These are phyloP conservation scores for Apodemus sylvaticus DNA, from an alignment of 2,113 vertebrate genomes.

Conservation along the genomic window DNA sequence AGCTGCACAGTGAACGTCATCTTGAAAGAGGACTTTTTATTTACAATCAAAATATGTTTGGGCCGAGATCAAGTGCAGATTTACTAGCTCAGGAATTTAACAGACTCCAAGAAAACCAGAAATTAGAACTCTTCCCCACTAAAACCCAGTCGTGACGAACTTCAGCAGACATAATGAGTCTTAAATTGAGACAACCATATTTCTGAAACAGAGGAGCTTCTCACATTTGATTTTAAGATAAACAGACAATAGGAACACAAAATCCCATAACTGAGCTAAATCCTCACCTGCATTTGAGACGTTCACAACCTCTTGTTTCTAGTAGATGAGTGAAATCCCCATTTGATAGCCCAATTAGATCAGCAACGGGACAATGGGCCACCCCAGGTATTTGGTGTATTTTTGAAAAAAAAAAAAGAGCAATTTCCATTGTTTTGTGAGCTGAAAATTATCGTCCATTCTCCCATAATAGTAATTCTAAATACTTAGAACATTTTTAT, in stretches of 20 bases:
- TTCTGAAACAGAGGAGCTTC: not conserved
- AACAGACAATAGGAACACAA: constrained; percentile 66
- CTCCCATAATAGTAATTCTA: not conserved
- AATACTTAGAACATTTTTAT: not conserved
- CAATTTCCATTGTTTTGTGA: constrained; percentile 8
- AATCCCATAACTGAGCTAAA: constrained; percentile 60
- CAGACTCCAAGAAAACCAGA: constrained; percentile 69
- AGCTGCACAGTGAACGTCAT: constrained; percentile 88
- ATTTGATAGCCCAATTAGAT: not conserved
- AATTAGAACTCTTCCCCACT: constrained; percentile 47
- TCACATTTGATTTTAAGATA: constrained; percentile 60
- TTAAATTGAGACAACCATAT: constrained; percentile 6
- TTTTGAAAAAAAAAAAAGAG: not conserved
- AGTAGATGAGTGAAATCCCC: not conserved
- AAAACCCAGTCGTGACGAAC: constrained; percentile 43
- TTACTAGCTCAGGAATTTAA: constrained; percentile 82
- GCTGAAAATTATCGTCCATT: not conserved
- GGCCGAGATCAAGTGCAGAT: constrained; percentile 83
- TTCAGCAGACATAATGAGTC: not conserved
- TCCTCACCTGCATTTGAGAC: constrained; percentile 49
- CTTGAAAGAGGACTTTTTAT: constrained; percentile 89
- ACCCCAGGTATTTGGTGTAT: not conserved
- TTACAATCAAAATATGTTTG: constrained; percentile 87
- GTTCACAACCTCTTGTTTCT: constrained; percentile 25
- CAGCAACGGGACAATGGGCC: not conserved